A percentile compares a stretch with the other conserved stretches of the same genome.
Evolutionary conservation across 2,888 invertebrate species (phyloP).

Genomic region (Spilarctia lutea): DNA sequence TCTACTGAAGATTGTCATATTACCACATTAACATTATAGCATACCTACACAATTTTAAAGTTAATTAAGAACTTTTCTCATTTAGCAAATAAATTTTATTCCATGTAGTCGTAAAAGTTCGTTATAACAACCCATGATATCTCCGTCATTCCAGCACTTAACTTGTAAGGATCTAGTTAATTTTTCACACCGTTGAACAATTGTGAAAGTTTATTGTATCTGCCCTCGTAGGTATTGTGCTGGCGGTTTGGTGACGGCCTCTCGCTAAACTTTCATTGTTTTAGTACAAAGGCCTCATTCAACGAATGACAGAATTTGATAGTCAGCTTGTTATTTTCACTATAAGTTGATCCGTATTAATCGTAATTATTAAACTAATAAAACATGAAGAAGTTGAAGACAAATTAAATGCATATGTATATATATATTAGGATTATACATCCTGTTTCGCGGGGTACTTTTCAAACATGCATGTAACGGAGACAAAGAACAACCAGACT

Average conservation of each 20-base stretch:
- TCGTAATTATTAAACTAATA: not conserved
- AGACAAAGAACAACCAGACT: too few species aligned
- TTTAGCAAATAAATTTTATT: not conserved
- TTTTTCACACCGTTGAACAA: conserved; percentile 48
- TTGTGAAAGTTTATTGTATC: conserved; percentile 49
- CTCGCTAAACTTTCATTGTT: conserved; percentile 44
- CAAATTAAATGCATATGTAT: not conserved
- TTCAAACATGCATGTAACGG: too few species aligned
- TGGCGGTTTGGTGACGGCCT: conserved; percentile 27
- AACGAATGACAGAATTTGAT: conserved; percentile 33
- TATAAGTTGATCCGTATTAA: conserved; percentile 20
- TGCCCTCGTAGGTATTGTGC: conserved; percentile 39
- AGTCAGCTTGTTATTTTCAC: conserved; percentile 36
- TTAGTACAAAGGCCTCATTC: conserved; percentile 28
- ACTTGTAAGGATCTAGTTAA: conserved; percentile 44
- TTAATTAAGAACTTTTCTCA: not conserved
- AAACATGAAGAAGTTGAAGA: not conserved
- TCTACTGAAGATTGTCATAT: not conserved
- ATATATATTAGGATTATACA: too few species aligned
- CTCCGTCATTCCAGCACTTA: conserved; percentile 38
- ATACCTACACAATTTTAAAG: not conserved
- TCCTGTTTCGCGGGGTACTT: too few species aligned
- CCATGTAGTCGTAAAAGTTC: not conserved
- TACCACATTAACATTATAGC: not conserved
- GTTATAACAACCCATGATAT: conserved; percentile 22